Percentiles rank a stretch among this genome's conserved stretches.
phyloP scores from a whole-genome alignment of 1,140 invertebrate genomes.

The Heliothis subflexa region DNA sequence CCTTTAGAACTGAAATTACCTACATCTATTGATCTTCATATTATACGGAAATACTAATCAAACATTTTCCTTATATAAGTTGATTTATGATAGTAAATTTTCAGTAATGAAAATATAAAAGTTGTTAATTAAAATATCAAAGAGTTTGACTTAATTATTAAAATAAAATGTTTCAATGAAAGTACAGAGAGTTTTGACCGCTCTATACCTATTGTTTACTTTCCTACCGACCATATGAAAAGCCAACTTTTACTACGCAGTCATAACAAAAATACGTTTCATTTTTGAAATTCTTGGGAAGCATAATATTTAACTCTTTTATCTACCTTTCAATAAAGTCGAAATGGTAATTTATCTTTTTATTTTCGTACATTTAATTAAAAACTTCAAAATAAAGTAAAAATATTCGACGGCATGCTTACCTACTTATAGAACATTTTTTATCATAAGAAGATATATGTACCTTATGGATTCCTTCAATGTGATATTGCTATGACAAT shows the following conservation, averaged over 20 bases:
- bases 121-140: too few species aligned
- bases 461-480: not conserved
- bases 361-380: not conserved
- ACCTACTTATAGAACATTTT: not conserved
- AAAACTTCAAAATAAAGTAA: not conserved
- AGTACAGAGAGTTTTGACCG: too few species aligned
- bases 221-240: not conserved
- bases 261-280: slow-evolving; percentile 17
- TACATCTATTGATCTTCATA: too few species aligned
- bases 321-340: not conserved
- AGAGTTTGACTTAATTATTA: not conserved
- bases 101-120: too few species aligned
- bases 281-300: not conserved
- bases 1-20: too few species aligned
- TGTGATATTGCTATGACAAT: not conserved
- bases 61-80: too few species aligned
- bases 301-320: not conserved
- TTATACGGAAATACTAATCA: too few species aligned
- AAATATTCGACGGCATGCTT: not conserved
- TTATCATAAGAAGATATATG: not conserved
- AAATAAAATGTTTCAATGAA: too few species aligned
- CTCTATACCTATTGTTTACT: not conserved
- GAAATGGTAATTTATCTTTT: not conserved
- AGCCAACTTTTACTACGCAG: slow-evolving; percentile 12
- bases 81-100: too few species aligned